Conservation (phyloP, 2,797 vertebrate genomes). For the Mycteria americana region DNA sequence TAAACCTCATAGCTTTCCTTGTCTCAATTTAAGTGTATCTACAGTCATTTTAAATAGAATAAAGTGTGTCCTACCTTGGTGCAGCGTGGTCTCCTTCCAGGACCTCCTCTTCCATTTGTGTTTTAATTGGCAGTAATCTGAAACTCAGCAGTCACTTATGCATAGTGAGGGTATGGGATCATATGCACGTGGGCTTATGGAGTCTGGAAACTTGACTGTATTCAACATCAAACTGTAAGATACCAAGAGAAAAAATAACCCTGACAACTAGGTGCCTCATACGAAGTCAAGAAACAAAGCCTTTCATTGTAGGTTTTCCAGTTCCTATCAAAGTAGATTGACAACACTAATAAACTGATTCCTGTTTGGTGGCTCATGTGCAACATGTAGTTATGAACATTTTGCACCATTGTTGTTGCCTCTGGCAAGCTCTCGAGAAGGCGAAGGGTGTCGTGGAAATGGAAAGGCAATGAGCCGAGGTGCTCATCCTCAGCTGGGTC, state of each 20-base stretch:
- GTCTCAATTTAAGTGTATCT: not conserved
- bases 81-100: not conserved
- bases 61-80: not conserved
- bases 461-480: not conserved
- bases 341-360: not conserved
- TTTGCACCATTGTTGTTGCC: not conserved
- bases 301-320: not conserved
- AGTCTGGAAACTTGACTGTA: not conserved
- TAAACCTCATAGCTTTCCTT: not conserved
- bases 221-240: not conserved
- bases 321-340: not conserved
- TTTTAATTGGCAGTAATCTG: slow-evolving; percentile 24
- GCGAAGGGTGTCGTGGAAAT: not conserved
- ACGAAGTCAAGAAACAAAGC: not conserved
- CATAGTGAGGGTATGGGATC: not conserved
- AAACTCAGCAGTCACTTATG: not conserved
- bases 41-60: not conserved
- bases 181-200: not conserved
- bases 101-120: not conserved
- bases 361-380: not conserved
- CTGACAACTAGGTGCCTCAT: not conserved
- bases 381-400: not conserved
- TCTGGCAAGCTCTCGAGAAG: not conserved
- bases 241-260: not conserved
- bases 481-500: not conserved